A percentile compares a stretch with the other conserved stretches of the same genome.
These are phyloP conservation scores for Agrotis puta DNA, from an alignment of 2,888 invertebrate genomes.

Conservation along the genomic window DNA sequence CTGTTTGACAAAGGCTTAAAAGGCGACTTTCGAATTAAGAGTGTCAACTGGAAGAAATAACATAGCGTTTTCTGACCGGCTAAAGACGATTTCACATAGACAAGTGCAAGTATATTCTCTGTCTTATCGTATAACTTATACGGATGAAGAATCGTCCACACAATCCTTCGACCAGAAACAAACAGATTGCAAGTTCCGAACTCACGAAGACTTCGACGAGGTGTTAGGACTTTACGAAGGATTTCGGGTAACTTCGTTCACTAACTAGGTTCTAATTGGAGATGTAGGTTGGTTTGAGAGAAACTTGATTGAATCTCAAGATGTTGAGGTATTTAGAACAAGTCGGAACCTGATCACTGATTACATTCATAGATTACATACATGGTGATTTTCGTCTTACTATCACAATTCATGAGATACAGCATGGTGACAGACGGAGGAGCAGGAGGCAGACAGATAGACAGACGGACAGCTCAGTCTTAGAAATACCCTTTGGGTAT, in stretches of 20 bases:
- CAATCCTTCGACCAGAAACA: conserved; percentile 49
- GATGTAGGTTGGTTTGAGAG: conserved; percentile 11
- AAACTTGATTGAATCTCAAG: conserved; percentile 19
- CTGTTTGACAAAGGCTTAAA: too few species aligned
- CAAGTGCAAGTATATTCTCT: background rate
- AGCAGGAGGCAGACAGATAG: too few species aligned
- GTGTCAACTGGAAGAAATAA: too few species aligned
- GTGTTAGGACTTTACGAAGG: conserved; percentile 58
- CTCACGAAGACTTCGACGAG: conserved; percentile 51
- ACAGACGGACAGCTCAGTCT: too few species aligned
- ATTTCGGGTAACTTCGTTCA: conserved; percentile 35
- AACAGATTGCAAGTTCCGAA: conserved; percentile 63
- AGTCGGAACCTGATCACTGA: background rate
- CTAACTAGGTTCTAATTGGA: conserved; percentile 40
- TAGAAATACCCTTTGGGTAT: too few species aligned
- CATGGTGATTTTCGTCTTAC: too few species aligned
- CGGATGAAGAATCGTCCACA: conserved; percentile 21
- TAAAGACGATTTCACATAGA: background rate
- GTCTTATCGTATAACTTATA: conserved; percentile 8
- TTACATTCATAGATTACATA: background rate
- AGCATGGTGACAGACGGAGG: too few species aligned
- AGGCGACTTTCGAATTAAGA: too few species aligned
- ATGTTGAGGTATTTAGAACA: background rate
- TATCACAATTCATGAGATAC: too few species aligned
- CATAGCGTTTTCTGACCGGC: background rate